phyloP scores from a whole-genome alignment of 2,888 invertebrate species.

The Ellobium chinense region DNA sequence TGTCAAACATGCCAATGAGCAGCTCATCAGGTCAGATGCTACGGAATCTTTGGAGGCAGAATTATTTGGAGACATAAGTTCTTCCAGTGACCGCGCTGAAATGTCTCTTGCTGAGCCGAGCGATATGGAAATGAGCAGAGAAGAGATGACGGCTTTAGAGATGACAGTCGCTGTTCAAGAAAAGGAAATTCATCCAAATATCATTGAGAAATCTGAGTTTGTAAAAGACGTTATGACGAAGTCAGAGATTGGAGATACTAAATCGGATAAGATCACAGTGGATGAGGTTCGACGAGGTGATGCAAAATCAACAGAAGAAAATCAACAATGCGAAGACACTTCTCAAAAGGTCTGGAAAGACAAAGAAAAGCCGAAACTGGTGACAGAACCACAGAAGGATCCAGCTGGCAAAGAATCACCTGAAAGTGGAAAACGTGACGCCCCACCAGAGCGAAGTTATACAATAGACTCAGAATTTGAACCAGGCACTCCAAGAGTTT shows the following conservation, averaged over 20 bases:
- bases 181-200: not conserved
- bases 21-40: slow-evolving; percentile 3
- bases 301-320: not conserved
- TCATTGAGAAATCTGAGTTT: not conserved
- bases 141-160: too few relatives aligned
- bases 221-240: not conserved
- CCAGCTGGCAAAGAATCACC: not conserved
- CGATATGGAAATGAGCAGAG: not conserved
- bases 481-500: not conserved
- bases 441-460: not conserved
- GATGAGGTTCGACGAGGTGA: not conserved
- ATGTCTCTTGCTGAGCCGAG: not conserved
- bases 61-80: not conserved
- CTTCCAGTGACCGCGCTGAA: not conserved
- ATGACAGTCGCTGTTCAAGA: not conserved
- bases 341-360: not conserved
- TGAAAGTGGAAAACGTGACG: not conserved
- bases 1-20: not conserved
- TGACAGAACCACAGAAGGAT: not conserved
- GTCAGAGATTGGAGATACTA: not conserved
- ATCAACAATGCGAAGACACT: not conserved
- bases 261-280: not conserved
- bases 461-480: not conserved
- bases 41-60: not conserved
- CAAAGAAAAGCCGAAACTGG: not conserved